Evolutionary conservation across 2,113 vertebrate genomes (phyloP).

Genomic region (Datnioides undecimradiatus): DNA sequence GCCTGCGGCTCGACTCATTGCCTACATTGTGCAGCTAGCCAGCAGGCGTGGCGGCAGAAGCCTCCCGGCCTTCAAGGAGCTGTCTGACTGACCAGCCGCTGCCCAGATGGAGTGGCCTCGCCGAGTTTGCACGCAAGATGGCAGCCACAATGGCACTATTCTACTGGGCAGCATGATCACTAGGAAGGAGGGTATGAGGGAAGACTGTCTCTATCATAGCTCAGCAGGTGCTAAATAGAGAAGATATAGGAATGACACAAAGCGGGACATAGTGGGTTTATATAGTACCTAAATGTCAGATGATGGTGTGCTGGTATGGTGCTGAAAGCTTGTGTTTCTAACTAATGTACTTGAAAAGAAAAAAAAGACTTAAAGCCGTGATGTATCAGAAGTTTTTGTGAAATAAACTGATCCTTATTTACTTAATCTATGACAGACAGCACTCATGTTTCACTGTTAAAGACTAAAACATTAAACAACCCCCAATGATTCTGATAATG

Average conservation of each 20-base stretch:
- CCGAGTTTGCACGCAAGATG: slow-evolving; percentile 56
- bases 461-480: neutral
- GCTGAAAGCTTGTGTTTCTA: neutral
- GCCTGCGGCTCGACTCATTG: slow-evolving; percentile 51
- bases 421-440: neutral
- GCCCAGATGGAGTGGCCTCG: slow-evolving; percentile 72
- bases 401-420: neutral
- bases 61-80: slow-evolving; percentile 57
- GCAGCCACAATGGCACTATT: slow-evolving; percentile 73
- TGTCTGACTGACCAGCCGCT: slow-evolving; percentile 60
- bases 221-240: slow-evolving; percentile 35
- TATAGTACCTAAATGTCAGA: neutral
- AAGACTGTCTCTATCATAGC: slow-evolving; percentile 1
- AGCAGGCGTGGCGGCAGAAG: slow-evolving; percentile 43
- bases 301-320: neutral
- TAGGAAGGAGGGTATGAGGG: slow-evolving; percentile 1
- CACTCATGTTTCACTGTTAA: neutral
- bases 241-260: neutral
- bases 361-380: neutral
- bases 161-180: slow-evolving; percentile 51
- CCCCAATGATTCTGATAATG: no score
- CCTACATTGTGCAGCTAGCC: slow-evolving; percentile 55
- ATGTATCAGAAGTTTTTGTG: neutral
- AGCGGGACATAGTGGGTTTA: neutral
- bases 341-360: neutral